A percentile compares a stretch with the other conserved stretches of the same genome.
Conservation (phyloP, 2,797 vertebrate genomes). For the Tangara arthus region DNA sequence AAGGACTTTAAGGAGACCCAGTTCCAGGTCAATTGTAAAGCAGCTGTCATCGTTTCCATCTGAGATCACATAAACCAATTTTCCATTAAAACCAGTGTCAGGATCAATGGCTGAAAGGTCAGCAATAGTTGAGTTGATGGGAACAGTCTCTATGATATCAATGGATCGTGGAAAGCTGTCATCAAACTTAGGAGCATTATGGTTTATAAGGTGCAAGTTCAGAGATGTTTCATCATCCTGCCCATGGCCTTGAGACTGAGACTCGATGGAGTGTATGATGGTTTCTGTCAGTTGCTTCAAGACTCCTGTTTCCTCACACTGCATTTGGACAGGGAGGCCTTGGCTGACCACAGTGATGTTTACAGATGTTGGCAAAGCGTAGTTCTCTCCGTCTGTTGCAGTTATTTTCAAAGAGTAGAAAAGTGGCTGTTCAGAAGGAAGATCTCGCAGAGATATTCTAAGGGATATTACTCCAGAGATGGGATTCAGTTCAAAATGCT, state of each 20-base stretch:
- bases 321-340: slow-evolving; percentile 73
- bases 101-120: slow-evolving; percentile 84
- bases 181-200: slow-evolving; percentile 86
- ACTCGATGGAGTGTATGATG: slow-evolving; percentile 87
- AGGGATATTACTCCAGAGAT: slow-evolving; percentile 84
- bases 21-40: slow-evolving; percentile 87
- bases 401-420: slow-evolving; percentile 84
- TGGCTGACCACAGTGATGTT: slow-evolving; percentile 82
- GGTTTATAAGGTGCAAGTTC: slow-evolving; percentile 86
- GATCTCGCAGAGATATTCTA: slow-evolving; percentile 74
- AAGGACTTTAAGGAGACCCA: slow-evolving; percentile 83
- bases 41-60: slow-evolving; percentile 92
- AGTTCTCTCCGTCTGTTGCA: slow-evolving; percentile 88
- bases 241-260: slow-evolving; percentile 75
- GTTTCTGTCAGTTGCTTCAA: slow-evolving; percentile 85
- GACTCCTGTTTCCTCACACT: slow-evolving; percentile 88
- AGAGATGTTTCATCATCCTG: slow-evolving; percentile 85
- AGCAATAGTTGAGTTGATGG: slow-evolving; percentile 80
- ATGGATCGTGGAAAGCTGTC: slow-evolving; percentile 82
- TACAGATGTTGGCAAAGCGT: slow-evolving; percentile 82
- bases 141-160: slow-evolving; percentile 83
- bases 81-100: slow-evolving; percentile 89
- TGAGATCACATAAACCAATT: slow-evolving; percentile 86
- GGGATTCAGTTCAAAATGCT: slow-evolving; percentile 86
- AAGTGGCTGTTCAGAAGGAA: slow-evolving; percentile 39